Evolutionary conservation across 2,113 vertebrate species (phyloP), one percentile per base, ranked within the genome.

Genomic region (Mormyrus lacerda): DNA sequence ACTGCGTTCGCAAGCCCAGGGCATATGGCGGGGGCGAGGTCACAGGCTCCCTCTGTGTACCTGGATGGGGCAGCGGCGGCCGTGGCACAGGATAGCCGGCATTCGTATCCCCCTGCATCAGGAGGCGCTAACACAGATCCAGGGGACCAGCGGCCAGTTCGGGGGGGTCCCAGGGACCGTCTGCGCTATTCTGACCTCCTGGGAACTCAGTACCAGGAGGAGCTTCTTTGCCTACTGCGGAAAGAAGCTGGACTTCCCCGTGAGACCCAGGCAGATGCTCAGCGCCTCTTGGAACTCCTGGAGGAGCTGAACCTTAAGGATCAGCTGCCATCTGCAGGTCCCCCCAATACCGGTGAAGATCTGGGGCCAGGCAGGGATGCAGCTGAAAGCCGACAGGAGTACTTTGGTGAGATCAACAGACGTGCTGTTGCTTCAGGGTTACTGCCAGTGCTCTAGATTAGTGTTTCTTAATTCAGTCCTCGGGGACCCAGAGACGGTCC

Each of bases 101-200:
- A 97, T 93, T 97, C 97, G 0, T 97, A 97, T 90, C 97, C 97
- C 0, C 97, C 97, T 0, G 97, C 96, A 0, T 92, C 97, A 1
- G 96, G 97, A 55, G 96, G 96, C 85, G 95, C 96, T 0, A 95
- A 94, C 0, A 94, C 92, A 0, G 95, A 95, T 65, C 95, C 95
- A 95, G 95, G 94, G 0, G 95, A 95, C 83, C 93, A 93, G 76
- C 91, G 91, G n/a, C 89, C 89, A 0, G 92, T 55, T 1, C 90
- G 13, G 35, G 91, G 73, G 88, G 90, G 2, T 94, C 83, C 90
- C 51, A 94, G 94, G 47, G 96, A 95, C 91, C 92, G 93, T 90
- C 91, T 93, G 42, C 91, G 95, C 2, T 95, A 96, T 93, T 97
- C 96, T 0, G 96, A 96, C 91, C 94, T 92, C 90, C 96, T 92